Evolutionary conservation across 2,888 invertebrate genomes (phyloP).

Genomic region (Embidobia sp.): DNA sequence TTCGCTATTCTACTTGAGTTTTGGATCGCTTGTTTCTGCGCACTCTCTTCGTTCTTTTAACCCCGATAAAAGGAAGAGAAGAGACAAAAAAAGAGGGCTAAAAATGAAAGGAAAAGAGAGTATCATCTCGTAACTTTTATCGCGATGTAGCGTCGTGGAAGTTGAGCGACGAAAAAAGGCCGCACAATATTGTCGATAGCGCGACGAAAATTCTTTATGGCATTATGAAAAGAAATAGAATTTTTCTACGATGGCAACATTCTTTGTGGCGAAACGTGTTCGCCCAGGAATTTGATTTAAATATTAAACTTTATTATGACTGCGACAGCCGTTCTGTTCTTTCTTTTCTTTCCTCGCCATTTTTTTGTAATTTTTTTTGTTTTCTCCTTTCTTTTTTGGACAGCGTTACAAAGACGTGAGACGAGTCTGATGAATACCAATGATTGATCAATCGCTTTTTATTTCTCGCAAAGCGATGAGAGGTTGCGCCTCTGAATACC

Average conservation of each 20-base stretch:
- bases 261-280: conserved; percentile 37
- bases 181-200: conserved; percentile 46
- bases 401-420: no score
- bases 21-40: conserved; percentile 27
- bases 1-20: conserved; percentile 26
- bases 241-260: conserved; percentile 23
- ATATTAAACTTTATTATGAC: conserved; percentile 36
- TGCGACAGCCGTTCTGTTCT: not conserved
- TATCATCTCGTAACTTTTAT: conserved; percentile 54
- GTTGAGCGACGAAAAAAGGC: conserved; percentile 41
- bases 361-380: no score
- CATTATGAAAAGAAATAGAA: conserved; percentile 52
- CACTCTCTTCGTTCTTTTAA: conserved; percentile 3
- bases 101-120: conserved; percentile 1
- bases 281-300: conserved; percentile 21
- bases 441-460: conserved; percentile 50
- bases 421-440: conserved; percentile 37
- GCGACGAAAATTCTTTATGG: conserved; percentile 44
- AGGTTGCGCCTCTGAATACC: conserved; percentile 19
- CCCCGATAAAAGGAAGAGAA: conserved; percentile 13
- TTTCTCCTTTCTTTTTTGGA: no score
- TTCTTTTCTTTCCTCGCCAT: not conserved
- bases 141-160: conserved; percentile 31
- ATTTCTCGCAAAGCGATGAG: conserved; percentile 19
- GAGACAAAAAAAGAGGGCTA: not conserved